Base-by-base conservation (phyloP, 1,140 invertebrate genomes). In the Dinoponera quadriceps region DNA sequence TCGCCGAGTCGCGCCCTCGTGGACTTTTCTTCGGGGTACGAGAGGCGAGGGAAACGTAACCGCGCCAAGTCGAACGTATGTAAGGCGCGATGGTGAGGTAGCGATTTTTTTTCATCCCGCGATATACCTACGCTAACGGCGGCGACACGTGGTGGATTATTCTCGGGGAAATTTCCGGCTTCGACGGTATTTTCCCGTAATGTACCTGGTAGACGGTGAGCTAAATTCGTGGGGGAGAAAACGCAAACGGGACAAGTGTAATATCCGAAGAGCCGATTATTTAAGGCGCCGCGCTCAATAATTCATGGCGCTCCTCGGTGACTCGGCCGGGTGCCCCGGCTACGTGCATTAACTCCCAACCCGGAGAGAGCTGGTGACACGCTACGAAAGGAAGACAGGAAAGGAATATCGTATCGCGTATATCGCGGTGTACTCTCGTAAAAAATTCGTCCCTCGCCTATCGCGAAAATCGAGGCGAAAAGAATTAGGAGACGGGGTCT, bases 381-480 rank as follows among this genome's bases (percentile, higher is more conserved):
- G 73, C n/a, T n/a, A n/a, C 55, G 57, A 74, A 18, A 68, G 27
- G 38, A 25, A 85, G 83, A 88, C 85, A 88, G 81, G 78, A 80
- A 44, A 44, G 60, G 65, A 66, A 72, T 83, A 83, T 85, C 86
- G 87, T 60, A 65, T 82, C 69, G 71, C 65, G 80, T 83, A 83
- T 83, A 44, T 44, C 38, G 38, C 78, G 49, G 66, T 60, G 59
- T 54, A 71, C 87, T 78, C 72, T 54, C 33, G 25, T 65, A 83
- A 73, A 82, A 87, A 85, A 82, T 59, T 74, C 72, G 55, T 71
- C 81, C 60, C 85, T 57, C 68, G 78, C 49, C 73, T 86, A 82
- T 90, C 85, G 88, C 62, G 72, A 89, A 88, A 90, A 90, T 90
- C 86, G 88, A 88, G 86, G 78, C 84, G 84, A 88, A 84, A 88